A percentile compares a stretch with the other conserved stretches of the same genome.
Evolutionary conservation across 2,113 vertebrate species (phyloP).

Genomic region (Synodontis membranacea): DNA sequence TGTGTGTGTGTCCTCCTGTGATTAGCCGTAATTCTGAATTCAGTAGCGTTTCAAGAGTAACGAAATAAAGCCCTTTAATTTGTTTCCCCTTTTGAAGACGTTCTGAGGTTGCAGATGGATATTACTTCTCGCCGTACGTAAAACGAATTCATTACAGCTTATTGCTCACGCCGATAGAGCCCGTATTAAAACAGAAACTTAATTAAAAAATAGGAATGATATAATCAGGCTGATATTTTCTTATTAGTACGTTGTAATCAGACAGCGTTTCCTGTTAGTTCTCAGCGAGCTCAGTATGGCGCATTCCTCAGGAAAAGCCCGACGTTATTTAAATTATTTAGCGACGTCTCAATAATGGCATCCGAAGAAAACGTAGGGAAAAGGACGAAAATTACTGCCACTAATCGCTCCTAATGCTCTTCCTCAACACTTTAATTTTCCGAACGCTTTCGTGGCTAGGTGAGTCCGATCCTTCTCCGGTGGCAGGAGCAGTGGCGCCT

Average conservation of each 20-base stretch:
- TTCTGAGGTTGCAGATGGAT: neutral
- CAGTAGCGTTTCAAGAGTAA: neutral
- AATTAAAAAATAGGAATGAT: constrained; percentile 39
- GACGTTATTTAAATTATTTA: constrained; percentile 41
- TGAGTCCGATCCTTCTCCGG: constrained; percentile 38
- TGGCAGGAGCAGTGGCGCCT: constrained; percentile 53
- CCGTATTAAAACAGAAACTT: constrained; percentile 30
- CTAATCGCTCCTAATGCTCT: constrained; percentile 40
- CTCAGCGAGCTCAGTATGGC: neutral
- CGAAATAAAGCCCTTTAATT: constrained; percentile 23
- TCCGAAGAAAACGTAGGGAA: neutral
- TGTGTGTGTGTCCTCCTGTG: neutral
- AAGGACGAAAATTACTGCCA: constrained; percentile 37
- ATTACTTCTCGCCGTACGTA: constrained; percentile 3
- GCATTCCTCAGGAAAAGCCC: neutral
- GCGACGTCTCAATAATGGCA: constrained; percentile 29
- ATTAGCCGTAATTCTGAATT: neutral
- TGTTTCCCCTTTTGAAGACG: constrained; percentile 3
- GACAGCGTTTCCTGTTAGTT: neutral
- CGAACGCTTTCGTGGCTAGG: constrained; percentile 25
- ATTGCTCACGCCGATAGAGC: neutral
- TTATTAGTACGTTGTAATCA: neutral
- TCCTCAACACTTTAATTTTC: constrained; percentile 40
- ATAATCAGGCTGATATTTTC: constrained; percentile 24
- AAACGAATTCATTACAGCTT: constrained; percentile 38